Evolutionary conservation across 2,888 invertebrate genomes (phyloP).

Genomic region (Pegoplata infirma): DNA sequence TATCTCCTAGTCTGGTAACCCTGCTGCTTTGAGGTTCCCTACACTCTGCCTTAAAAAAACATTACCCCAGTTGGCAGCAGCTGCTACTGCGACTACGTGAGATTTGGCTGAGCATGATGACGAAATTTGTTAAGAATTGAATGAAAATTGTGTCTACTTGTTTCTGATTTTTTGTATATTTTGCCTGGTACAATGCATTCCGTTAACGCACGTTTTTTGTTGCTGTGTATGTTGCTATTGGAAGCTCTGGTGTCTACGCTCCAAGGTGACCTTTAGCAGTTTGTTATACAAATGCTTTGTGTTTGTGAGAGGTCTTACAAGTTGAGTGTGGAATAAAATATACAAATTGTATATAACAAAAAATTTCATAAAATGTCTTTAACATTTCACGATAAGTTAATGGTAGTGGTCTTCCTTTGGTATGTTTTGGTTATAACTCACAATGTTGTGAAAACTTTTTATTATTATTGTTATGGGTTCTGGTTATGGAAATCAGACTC

Average conservation of each 20-base stretch:
- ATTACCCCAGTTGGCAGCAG: neutral
- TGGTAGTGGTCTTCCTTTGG: neutral
- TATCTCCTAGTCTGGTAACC: no score
- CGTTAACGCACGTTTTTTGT: constrained; percentile 22
- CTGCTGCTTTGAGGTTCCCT: no score
- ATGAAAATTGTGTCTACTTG: constrained; percentile 42
- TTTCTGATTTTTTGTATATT: neutral
- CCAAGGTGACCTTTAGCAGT: constrained; percentile 57
- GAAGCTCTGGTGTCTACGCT: constrained; percentile 38
- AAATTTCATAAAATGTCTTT: neutral
- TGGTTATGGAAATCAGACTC: no score
- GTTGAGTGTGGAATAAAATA: neutral
- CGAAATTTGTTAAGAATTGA: constrained; percentile 55
- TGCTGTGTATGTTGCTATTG: constrained; percentile 33
- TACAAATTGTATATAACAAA: no score
- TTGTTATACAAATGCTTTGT: neutral
- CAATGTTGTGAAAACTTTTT: no score
- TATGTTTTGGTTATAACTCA: neutral
- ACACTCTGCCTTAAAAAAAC: neutral
- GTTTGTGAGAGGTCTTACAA: neutral
- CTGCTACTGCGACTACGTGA: neutral
- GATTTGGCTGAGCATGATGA: constrained; percentile 27
- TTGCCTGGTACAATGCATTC: constrained; percentile 13
- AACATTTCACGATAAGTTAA: neutral
- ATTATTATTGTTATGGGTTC: no score